Conservation (phyloP, 92 coral and sea anemone genomes). For the Pocillopora meandrina region DNA sequence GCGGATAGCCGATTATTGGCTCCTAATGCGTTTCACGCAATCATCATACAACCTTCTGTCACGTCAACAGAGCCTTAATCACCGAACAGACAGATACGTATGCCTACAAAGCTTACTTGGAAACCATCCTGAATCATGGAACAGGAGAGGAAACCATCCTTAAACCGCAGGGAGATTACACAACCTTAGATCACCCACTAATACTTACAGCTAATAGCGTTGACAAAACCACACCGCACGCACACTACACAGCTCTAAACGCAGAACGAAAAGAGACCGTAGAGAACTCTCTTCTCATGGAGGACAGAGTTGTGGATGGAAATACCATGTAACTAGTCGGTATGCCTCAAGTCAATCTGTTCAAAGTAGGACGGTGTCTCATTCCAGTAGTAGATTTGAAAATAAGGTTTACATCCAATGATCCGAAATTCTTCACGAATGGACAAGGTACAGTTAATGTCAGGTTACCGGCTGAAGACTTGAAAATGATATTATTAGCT, state of each 20-base stretch:
- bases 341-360: neutral
- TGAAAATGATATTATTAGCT: neutral
- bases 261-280: too few relatives aligned
- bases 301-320: neutral
- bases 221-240: too few relatives aligned
- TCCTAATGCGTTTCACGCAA: neutral
- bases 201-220: too few relatives aligned
- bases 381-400: neutral
- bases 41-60: neutral
- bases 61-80: neutral
- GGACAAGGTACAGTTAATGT: neutral
- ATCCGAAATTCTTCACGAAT: neutral
- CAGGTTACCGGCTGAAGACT: neutral
- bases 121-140: neutral
- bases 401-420: neutral
- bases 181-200: neutral
- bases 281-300: too few relatives aligned
- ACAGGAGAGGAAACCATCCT: neutral
- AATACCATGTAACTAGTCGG: neutral
- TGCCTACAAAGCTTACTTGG: neutral
- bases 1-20: neutral
- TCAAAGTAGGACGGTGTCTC: neutral
- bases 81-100: neutral
- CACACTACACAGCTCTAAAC: too few relatives aligned
- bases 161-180: neutral